phyloP scores from a whole-genome alignment of 2,888 invertebrate species.

The Oscheius myriophilus region DNA sequence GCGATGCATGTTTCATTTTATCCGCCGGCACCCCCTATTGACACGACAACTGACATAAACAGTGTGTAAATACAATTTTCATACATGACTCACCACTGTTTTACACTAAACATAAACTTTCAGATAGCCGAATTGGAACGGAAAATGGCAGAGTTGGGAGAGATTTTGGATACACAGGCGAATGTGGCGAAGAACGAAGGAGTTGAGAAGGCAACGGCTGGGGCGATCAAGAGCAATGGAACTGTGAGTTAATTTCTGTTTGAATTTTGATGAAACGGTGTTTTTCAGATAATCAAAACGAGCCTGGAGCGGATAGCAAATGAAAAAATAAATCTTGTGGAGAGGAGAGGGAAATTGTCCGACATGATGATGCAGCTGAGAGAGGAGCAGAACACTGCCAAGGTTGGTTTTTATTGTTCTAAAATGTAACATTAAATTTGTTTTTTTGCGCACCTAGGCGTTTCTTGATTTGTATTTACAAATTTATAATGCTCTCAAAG shows the following conservation, averaged over 20 bases:
- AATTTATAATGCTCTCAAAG: no score
- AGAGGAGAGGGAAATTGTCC: conserved; percentile 25
- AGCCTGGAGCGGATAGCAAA: conserved; percentile 31
- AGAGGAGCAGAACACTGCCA: conserved; percentile 13
- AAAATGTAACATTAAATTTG: neutral
- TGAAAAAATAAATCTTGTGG: conserved; percentile 14
- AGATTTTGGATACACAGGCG: conserved; percentile 18
- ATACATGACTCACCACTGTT: no score
- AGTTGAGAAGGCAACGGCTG: neutral
- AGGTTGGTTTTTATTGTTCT: conserved; percentile 6
- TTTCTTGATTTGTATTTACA: no score
- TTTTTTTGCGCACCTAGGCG: no score
- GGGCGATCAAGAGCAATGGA: conserved; percentile 6
- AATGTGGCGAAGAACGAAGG: neutral
- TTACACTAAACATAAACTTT: no score
- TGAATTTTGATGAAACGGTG: neutral
- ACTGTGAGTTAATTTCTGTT: neutral
- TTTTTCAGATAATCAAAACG: conserved; percentile 24
- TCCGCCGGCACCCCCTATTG: no score
- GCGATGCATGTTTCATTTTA: no score
- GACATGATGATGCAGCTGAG: conserved; percentile 30
- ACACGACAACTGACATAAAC: no score
- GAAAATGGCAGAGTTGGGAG: conserved; percentile 9
- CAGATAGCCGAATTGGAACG: conserved; percentile 16
- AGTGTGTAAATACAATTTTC: no score